Conservation (phyloP, 1,140 invertebrate species). For the Bombus huntii region DNA sequence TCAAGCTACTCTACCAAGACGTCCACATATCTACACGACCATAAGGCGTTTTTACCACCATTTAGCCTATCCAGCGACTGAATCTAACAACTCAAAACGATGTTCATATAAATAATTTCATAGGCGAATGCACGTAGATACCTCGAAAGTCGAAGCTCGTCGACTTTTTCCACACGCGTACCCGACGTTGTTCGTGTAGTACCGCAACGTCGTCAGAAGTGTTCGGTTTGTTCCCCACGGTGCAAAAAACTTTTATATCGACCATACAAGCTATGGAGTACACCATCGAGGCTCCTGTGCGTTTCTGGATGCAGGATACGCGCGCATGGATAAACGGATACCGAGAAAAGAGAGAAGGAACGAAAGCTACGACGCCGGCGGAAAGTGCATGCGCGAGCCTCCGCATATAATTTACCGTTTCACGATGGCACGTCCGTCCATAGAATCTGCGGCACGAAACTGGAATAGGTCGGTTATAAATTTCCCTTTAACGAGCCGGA, state of each 20-base stretch:
- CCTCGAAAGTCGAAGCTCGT: constrained; percentile 10
- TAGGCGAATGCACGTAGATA: constrained; percentile 1
- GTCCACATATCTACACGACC: neutral
- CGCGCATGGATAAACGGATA: neutral
- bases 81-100: neutral
- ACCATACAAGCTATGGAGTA: constrained; percentile 24
- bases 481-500: constrained; percentile 55
- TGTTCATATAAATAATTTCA: constrained; percentile 27
- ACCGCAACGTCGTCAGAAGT: too few relatives aligned
- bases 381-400: constrained; percentile 51
- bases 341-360: neutral
- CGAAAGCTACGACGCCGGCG: constrained; percentile 13
- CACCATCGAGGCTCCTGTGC: constrained; percentile 36
- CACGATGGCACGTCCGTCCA: constrained; percentile 47
- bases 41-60: neutral
- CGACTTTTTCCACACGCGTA: neutral
- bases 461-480: constrained; percentile 58
- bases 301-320: constrained; percentile 36
- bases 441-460: constrained; percentile 57
- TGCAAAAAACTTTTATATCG: constrained; percentile 30
- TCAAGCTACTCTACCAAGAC: neutral
- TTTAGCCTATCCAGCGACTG: neutral
- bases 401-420: constrained; percentile 63
- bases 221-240: neutral
- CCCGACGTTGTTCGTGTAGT: neutral